Base-by-base conservation (phyloP, 1,140 invertebrate species). In the Drosophila suzukii region DNA sequence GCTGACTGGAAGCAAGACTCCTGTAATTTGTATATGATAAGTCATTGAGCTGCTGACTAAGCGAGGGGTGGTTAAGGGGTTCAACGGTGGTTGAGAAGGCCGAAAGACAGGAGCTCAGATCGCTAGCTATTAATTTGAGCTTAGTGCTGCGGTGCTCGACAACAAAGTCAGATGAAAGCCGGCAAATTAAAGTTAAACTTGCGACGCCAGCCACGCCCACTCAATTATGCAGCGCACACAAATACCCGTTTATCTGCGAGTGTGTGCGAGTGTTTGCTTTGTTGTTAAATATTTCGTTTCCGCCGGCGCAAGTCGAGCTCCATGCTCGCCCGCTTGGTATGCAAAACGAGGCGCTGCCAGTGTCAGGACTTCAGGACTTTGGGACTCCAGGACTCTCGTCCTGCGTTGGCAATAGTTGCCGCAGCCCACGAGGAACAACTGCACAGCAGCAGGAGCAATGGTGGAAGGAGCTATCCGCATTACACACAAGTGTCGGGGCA, bases 281-380 rank as follows among this genome's bases (percentile, higher is more conserved):
- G 85, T 89, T 89, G 85, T 89, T 89, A 89, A 89, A 89, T 89
- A 90, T 89, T 89, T 89, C 85, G 85, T 89, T 89, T 89, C 84
- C 84, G 84, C 79, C 83, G 70, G 83, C 83, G 68, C 32, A 88
- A 81, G 80, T 85, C 81, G 82, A 56, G 51, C 53, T 65, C 47
- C 61, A 36, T 34, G 32, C 51, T 56, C 63, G 58, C 66, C 59
- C 89, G 85, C 74, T 89, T 89, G 86, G 84, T 90, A 89, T 89
- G 85, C 84, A 90, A 89, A 89, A 90, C 82, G 84, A 84, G 84
- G 77, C 83, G 49, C 75, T 89, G 84, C 62, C 83, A 88, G 79
- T 88, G 83, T 83, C 83, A 88, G 83, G 75, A 78, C 55, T 84
- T 79, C 83, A 83, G 83, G 75, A 78, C 55, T 84, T 79, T 78